phyloP scores from a whole-genome alignment of 2,113 vertebrate species.

The Leucoraja erinaceus region DNA sequence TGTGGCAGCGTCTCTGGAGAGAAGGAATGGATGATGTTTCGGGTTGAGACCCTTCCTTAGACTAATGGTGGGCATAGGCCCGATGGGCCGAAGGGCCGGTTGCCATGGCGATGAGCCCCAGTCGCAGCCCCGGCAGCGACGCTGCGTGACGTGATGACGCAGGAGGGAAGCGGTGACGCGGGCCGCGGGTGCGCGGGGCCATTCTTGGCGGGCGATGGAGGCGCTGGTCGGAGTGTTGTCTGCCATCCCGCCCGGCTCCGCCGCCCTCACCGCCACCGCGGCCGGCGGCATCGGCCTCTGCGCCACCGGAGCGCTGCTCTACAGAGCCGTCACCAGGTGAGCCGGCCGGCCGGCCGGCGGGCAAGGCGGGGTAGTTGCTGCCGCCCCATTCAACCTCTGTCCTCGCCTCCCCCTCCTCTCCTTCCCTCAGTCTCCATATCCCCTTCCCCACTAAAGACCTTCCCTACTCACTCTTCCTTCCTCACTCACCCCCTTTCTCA shows the following conservation, averaged over 20 bases:
- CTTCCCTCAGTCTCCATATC: too few relatives aligned
- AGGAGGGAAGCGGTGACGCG: not conserved
- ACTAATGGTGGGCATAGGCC: too few relatives aligned
- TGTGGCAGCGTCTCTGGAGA: not conserved
- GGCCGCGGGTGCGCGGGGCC: not conserved
- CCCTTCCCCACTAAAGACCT: too few relatives aligned
- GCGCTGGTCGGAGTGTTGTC: slow-evolving; percentile 56
- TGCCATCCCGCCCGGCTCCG: slow-evolving; percentile 56
- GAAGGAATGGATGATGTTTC: too few relatives aligned
- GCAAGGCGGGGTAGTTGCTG: not conserved
- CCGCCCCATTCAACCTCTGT: not conserved
- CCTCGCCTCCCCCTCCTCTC: too few relatives aligned
- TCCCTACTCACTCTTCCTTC: too few relatives aligned
- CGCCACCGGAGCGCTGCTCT: slow-evolving; percentile 69
- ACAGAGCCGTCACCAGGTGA: slow-evolving; percentile 73
- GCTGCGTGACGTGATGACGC: not conserved
- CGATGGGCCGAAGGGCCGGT: too few relatives aligned
- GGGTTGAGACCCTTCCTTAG: too few relatives aligned
- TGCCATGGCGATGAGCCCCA: too few relatives aligned
- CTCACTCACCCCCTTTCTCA: too few relatives aligned
- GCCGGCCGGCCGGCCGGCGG: slow-evolving; percentile 39
- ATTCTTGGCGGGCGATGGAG: slow-evolving; percentile 57
- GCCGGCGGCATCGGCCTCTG: slow-evolving; percentile 70
- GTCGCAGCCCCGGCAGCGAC: too few relatives aligned
- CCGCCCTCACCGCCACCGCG: slow-evolving; percentile 58